These are phyloP conservation scores for Orchesella cincta DNA, from an alignment of 1,140 invertebrate genomes.

Conservation along the genomic window DNA sequence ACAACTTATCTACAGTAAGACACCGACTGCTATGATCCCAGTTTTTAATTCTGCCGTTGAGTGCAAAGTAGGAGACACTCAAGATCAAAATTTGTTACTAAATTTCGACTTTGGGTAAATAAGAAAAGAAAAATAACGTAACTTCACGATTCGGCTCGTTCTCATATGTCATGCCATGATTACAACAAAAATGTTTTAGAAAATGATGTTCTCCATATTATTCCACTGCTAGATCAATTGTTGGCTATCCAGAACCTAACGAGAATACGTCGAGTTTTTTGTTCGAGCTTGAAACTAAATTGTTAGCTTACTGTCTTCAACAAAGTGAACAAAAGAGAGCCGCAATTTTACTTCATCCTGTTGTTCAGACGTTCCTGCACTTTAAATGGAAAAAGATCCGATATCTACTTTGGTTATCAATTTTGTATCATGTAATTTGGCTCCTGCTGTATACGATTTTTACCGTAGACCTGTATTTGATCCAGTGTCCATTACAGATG, in stretches of 20 bases:
- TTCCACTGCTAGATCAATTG: neutral
- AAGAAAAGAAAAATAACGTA: no score
- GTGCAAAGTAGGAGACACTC: slow-evolving; percentile 2
- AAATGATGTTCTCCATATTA: no score
- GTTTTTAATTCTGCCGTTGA: slow-evolving; percentile 33
- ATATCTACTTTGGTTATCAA: slow-evolving; percentile 67
- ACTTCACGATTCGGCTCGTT: no score
- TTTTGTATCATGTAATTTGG: slow-evolving; percentile 46
- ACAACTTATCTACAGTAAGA: slow-evolving; percentile 37
- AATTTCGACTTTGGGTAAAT: slow-evolving; percentile 19
- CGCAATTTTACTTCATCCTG: slow-evolving; percentile 75
- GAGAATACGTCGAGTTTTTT: neutral
- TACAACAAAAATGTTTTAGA: no score
- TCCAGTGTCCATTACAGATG: slow-evolving; percentile 36
- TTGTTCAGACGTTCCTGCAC: slow-evolving; percentile 79
- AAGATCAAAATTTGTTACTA: neutral
- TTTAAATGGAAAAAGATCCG: slow-evolving; percentile 86
- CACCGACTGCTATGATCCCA: slow-evolving; percentile 35
- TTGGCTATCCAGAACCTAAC: neutral
- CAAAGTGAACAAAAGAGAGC: slow-evolving; percentile 56
- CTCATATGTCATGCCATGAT: neutral
- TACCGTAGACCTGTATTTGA: slow-evolving; percentile 37
- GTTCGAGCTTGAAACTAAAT: neutral
- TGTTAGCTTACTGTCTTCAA: neutral
- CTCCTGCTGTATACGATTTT: slow-evolving; percentile 40